These are phyloP conservation scores for Enteromius paludinosus DNA, from an alignment of 2,797 vertebrate species.

Conservation along the genomic window DNA sequence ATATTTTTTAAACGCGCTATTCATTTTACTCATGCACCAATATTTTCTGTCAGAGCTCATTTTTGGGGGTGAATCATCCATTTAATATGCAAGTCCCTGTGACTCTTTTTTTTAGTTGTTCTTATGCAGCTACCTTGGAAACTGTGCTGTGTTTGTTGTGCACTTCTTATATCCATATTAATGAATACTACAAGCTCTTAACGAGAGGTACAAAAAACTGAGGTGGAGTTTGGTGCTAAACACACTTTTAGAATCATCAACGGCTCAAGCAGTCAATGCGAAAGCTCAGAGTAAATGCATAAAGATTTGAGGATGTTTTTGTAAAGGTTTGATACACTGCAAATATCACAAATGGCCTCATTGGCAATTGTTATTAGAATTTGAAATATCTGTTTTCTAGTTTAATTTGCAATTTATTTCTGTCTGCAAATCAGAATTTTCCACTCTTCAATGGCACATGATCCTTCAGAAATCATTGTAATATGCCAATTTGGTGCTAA, in stretches of 20 bases:
- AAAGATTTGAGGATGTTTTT: neutral
- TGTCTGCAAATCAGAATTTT: neutral
- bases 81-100: neutral
- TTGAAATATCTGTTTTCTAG: neutral
- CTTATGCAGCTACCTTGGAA: neutral
- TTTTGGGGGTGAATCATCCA: neutral
- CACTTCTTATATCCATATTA: neutral
- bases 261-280: neutral
- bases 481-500: neutral
- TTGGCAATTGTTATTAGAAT: neutral
- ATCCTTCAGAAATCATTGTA: neutral
- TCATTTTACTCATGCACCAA: conserved; percentile 16
- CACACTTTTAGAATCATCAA: neutral
- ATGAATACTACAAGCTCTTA: conserved; percentile 1
- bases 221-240: neutral
- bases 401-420: neutral
- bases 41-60: neutral
- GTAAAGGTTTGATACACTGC: neutral
- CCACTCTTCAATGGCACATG: neutral
- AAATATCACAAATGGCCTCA: neutral
- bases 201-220: neutral
- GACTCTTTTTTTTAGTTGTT: neutral
- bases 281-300: neutral
- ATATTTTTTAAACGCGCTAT: conserved; percentile 48
- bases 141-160: neutral